Evolutionary conservation across 2,888 invertebrate genomes (phyloP).

Genomic region (Calliphora vomitoria): DNA sequence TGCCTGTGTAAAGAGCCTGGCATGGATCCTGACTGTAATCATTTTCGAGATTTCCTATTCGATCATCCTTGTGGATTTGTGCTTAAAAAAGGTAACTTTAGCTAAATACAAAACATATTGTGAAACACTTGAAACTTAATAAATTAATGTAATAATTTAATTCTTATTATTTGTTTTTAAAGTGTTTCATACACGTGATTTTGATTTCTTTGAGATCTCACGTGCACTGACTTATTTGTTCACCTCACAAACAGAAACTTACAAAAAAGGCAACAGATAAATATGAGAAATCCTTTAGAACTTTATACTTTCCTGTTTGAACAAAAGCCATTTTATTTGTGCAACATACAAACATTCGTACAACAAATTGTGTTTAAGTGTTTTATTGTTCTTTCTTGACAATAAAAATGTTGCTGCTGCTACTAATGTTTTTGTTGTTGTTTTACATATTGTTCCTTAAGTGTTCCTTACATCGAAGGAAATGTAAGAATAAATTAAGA

Average conservation of each 20-base stretch:
- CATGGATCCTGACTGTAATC: constrained; percentile 96
- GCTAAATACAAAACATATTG: neutral
- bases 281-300: constrained; percentile 1
- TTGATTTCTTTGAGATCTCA: constrained; percentile 41
- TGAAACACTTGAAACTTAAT: neutral
- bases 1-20: constrained; percentile 96
- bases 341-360: constrained; percentile 10
- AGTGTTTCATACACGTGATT: constrained; percentile 38
- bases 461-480: constrained; percentile 31
- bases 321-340: neutral
- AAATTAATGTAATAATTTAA: neutral
- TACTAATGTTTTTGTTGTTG: neutral
- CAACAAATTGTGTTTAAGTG: constrained; percentile 53
- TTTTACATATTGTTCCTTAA: constrained; percentile 32
- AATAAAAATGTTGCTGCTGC: constrained; percentile 34
- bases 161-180: neutral
- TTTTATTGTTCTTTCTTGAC: constrained; percentile 63
- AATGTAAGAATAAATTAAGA: constrained; percentile 33
- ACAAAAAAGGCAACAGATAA: neutral
- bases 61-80: constrained; percentile 97
- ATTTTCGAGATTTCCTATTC: constrained; percentile 96
- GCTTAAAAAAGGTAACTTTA: constrained; percentile 91
- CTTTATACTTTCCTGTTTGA: constrained; percentile 9
- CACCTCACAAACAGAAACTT: neutral
- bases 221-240: constrained; percentile 27